phyloP scores from a whole-genome alignment of 2,113 vertebrate species.

The Microtus oregoni region DNA sequence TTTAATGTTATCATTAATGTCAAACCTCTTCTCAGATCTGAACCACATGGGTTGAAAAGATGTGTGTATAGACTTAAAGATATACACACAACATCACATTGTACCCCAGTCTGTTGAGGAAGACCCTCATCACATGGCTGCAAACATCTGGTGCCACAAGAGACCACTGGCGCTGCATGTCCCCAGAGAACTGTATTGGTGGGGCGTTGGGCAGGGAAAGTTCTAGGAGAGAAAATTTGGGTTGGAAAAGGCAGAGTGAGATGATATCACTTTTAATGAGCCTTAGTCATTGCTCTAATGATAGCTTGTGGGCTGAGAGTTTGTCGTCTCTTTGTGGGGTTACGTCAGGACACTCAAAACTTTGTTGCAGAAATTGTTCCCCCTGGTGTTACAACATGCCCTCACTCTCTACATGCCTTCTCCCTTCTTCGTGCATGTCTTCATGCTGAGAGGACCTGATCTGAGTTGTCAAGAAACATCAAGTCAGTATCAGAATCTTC shows the following conservation, averaged over 20 bases:
- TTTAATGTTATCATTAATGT: neutral
- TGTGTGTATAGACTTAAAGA: neutral
- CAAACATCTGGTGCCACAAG: neutral
- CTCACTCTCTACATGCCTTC: neutral
- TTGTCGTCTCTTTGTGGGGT: slow-evolving; percentile 24
- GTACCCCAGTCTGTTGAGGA: neutral
- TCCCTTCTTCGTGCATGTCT: neutral
- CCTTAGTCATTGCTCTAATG: slow-evolving; percentile 52
- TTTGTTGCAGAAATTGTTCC: neutral
- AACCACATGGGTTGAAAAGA: neutral
- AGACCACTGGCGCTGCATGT: neutral
- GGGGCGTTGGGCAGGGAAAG: neutral
- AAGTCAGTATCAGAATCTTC: neutral
- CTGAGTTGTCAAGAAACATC: neutral
- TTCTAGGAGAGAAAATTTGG: neutral
- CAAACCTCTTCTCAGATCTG: neutral
- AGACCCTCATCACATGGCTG: neutral
- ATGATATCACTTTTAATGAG: slow-evolving; percentile 50
- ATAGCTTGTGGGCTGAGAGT: slow-evolving; percentile 17
- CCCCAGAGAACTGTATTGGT: neutral
- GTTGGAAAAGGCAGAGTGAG: neutral
- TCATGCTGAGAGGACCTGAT: neutral
- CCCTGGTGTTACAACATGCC: neutral
- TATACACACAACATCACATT: neutral
- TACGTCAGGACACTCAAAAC: slow-evolving; percentile 41